Conservation (phyloP, 2,113 vertebrate species). For the Gobius niger region DNA sequence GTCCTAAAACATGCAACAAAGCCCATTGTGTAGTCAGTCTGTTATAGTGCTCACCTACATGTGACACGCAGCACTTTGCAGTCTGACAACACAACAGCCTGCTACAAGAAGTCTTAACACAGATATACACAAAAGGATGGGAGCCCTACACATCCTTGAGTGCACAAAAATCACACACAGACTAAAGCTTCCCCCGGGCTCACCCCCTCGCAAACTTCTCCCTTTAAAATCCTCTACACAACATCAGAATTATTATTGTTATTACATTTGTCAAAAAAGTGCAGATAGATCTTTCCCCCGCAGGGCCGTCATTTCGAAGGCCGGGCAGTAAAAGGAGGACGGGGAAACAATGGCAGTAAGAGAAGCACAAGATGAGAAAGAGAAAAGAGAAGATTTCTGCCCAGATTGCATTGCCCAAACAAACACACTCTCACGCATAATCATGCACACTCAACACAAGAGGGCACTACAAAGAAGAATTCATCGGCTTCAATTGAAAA, state of each 20-base stretch:
- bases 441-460: conserved; percentile 28
- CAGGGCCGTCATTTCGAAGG: conserved; percentile 47
- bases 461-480: conserved; percentile 49
- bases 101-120: conserved; percentile 36
- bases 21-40: conserved; percentile 25
- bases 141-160: conserved; percentile 69
- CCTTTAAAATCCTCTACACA: conserved; percentile 59
- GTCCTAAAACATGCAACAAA: neutral
- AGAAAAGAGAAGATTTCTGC: conserved; percentile 72
- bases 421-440: conserved; percentile 20
- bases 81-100: conserved; percentile 42
- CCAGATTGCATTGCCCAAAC: conserved; percentile 40
- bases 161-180: conserved; percentile 49
- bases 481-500: conserved; percentile 46
- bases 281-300: conserved; percentile 68
- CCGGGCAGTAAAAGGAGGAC: conserved; percentile 61
- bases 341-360: conserved; percentile 73
- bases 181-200: conserved; percentile 53
- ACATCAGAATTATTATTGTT: conserved; percentile 64
- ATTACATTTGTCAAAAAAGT: conserved; percentile 75
- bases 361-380: conserved; percentile 66
- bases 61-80: conserved; percentile 10
- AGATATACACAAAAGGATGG: conserved; percentile 47
- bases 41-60: neutral
- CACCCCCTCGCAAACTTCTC: conserved; percentile 62